Percentiles rank a stretch among this genome's conserved stretches.
These are phyloP conservation scores for Tyrannus savana DNA, from an alignment of 2,113 vertebrate species.

Conservation along the genomic window DNA sequence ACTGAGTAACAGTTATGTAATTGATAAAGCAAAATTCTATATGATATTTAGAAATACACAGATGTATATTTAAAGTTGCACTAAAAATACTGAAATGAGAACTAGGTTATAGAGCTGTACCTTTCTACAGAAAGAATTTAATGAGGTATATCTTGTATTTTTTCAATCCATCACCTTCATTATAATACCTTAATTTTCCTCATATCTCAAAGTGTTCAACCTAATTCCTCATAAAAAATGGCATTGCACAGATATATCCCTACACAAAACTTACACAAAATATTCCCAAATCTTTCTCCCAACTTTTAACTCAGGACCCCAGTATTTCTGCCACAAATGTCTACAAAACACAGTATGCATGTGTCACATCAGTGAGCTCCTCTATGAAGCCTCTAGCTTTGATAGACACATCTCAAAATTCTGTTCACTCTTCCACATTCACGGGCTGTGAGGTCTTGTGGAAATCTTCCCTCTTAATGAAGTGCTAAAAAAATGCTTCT, in stretches of 20 bases:
- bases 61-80: neutral
- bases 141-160: neutral
- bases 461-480: neutral
- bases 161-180: neutral
- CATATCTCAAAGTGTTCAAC: neutral
- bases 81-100: conserved; percentile 3
- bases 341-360: neutral
- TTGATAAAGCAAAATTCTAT: neutral
- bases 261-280: neutral
- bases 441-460: neutral
- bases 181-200: neutral
- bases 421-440: neutral
- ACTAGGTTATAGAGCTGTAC: neutral
- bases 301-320: neutral
- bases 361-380: accelerated
- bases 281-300: neutral
- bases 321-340: neutral
- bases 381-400: neutral
- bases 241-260: neutral
- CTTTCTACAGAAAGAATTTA: neutral
- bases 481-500: neutral
- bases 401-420: neutral
- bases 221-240: neutral
- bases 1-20: neutral
- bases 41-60: neutral